Evolutionary conservation across 2,113 vertebrate genomes (phyloP).

Genomic region (Brienomyrus brachyistius): DNA sequence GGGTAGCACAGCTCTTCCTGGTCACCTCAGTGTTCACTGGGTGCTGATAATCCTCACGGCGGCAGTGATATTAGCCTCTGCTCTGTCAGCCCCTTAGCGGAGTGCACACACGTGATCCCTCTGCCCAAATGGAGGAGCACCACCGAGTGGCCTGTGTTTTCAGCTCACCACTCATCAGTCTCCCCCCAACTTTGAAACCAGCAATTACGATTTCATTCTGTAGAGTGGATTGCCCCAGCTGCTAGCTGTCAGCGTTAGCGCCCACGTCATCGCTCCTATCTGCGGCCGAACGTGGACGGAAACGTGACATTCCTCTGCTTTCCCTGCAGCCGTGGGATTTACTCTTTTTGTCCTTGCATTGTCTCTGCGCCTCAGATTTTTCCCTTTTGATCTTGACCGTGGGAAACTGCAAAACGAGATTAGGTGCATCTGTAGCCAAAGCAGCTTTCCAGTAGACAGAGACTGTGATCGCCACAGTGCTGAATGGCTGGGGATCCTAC

Average conservation of each 20-base stretch:
- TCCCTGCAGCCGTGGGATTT: neutral
- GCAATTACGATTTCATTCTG: neutral
- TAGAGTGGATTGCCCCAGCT: neutral
- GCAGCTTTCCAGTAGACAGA: conserved; percentile 6
- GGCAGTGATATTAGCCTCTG: neutral
- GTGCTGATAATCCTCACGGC: neutral
- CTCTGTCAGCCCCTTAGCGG: neutral
- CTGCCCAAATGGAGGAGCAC: neutral
- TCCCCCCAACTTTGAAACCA: neutral
- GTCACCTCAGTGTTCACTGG: neutral
- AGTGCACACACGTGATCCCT: neutral
- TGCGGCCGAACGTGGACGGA: neutral
- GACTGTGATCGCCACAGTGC: neutral
- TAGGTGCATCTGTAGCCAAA: neutral
- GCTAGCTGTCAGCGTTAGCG: neutral
- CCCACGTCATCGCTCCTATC: neutral
- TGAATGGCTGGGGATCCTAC: neutral
- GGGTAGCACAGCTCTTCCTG: neutral
- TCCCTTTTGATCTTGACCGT: conserved; percentile 18
- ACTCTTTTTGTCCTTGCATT: conserved; percentile 14
- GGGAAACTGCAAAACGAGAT: conserved; percentile 18
- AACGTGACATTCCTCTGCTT: neutral
- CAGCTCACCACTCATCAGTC: neutral
- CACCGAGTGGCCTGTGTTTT: neutral
- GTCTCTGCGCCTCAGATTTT: neutral